Percentiles rank a stretch among this genome's conserved stretches.
These are phyloP conservation scores for Platerodrilus igneus DNA, from an alignment of 2,888 invertebrate species.

Conservation along the genomic window DNA sequence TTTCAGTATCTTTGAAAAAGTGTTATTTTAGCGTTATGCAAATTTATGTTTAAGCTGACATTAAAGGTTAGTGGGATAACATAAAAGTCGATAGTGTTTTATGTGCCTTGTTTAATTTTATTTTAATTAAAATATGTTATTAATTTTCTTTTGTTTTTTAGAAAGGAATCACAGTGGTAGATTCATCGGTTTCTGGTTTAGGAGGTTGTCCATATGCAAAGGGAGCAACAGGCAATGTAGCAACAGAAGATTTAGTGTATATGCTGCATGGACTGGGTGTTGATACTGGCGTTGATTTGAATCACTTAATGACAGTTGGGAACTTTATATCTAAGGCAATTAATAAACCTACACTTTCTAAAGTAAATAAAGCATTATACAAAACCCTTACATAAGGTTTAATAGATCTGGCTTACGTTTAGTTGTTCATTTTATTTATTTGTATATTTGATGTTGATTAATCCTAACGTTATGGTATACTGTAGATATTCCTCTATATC, in stretches of 20 bases:
- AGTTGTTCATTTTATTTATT: no score
- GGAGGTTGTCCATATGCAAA: conserved; percentile 99
- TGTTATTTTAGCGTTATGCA: no score
- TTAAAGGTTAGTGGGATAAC: no score
- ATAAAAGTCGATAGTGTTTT: no score
- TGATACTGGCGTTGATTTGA: conserved; percentile 77
- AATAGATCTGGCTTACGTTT: no score
- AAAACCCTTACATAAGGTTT: conserved; percentile 36
- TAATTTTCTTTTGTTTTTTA: conserved; percentile 43
- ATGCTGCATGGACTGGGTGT: conserved; percentile 86
- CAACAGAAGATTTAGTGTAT: conserved; percentile 96
- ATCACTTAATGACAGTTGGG: conserved; percentile 75
- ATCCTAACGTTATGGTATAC: no score
- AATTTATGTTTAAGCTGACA: no score
- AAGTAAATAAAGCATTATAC: conserved; percentile 58
- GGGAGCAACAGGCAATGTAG: conserved; percentile 95
- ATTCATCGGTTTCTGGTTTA: conserved; percentile 91
- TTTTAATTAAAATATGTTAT: no score
- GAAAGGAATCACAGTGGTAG: conserved; percentile 82
- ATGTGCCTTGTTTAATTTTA: no score
- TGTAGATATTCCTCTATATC: no score
- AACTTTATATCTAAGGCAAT: conserved; percentile 76
- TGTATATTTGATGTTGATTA: no score
- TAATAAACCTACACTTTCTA: conserved; percentile 67
- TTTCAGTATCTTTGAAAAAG: no score